Evolutionary conservation across 2,888 invertebrate genomes (phyloP), one percentile per base, ranked within the genome.

Genomic region (Abrostola triplasia): DNA sequence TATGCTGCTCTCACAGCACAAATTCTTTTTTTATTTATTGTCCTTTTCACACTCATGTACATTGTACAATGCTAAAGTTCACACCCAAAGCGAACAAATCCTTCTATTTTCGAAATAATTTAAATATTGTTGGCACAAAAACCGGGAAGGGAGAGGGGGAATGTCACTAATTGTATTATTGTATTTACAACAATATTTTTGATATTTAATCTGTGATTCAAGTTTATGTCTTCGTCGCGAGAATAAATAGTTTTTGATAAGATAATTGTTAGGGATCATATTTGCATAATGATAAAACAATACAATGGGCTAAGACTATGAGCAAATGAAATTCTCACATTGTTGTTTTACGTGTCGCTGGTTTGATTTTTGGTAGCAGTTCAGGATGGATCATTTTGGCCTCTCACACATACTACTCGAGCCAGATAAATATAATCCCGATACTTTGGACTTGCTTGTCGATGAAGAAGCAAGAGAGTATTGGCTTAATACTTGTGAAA

Each of bases 401-500:
- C 84, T 94, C 66, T 89, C 92, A 54, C 94, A 94, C 73, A 89
- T 99, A 77, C 94, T 99, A 67, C 95, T 95, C 77, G 96, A 98
- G 90, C 97, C 97, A 59, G 95, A 95, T 76, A 95, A 96, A 84
- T 99, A 99, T 94, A 96, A 96, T 88, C 98, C 99, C 0, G 99
- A 99, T 90, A 98, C 98, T 38, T 96, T 98, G 74, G 98, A 99
- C 92, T 95, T 99, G 64, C 96, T 97, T 67, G 96, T 96, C 81
- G 98, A 99, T 89, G 95, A 95, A 74, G 97, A 97, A 86, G 99
- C 99, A 11, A 96, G 98, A 87, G 96, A 95, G 77, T 99, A 99
- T 91, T 99, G 99, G 99, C 95, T 99, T 52, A 96, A 97, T 71
- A 98, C 98, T 89, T 98, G 99, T 87, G 97, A 98, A 87, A 97